Evolutionary conservation across 2,113 vertebrate species (phyloP).

Genomic region (Coptodon rendalli): DNA sequence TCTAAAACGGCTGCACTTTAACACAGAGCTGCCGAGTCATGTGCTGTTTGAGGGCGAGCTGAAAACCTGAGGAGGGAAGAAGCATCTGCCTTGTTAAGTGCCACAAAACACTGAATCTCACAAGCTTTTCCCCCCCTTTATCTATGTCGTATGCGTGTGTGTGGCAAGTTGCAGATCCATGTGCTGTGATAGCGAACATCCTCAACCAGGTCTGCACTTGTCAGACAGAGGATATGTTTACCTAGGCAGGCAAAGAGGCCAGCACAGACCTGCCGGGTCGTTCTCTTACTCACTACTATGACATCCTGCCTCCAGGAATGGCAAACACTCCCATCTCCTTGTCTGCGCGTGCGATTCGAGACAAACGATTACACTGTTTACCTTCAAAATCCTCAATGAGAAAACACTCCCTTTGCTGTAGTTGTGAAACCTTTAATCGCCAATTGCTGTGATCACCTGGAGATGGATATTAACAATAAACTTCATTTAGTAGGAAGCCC

Average conservation of each 20-base stretch:
- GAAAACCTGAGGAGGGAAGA: background rate
- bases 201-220: constrained; percentile 61
- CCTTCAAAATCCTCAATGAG: constrained; percentile 49
- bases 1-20: constrained; percentile 12
- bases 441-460: constrained; percentile 39
- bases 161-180: background rate
- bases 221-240: constrained; percentile 66
- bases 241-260: constrained; percentile 43
- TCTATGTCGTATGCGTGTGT: background rate
- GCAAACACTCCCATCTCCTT: constrained; percentile 51
- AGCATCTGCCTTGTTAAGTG: constrained; percentile 11
- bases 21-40: constrained; percentile 2
- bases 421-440: constrained; percentile 33
- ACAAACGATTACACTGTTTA: constrained; percentile 44
- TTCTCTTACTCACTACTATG: constrained; percentile 65
- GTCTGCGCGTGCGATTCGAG: constrained; percentile 11
- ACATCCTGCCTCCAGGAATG: constrained; percentile 61
- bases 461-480: constrained; percentile 46
- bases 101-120: background rate
- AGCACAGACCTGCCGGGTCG: constrained; percentile 57
- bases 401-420: constrained; percentile 9
- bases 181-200: constrained; percentile 24
- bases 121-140: background rate
- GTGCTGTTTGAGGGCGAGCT: background rate
- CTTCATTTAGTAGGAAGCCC: constrained; percentile 24